Percentiles rank a stretch among this genome's conserved stretches.
Conservation (phyloP, 2,888 invertebrate genomes). For the Rhorus exstirpatorius region DNA sequence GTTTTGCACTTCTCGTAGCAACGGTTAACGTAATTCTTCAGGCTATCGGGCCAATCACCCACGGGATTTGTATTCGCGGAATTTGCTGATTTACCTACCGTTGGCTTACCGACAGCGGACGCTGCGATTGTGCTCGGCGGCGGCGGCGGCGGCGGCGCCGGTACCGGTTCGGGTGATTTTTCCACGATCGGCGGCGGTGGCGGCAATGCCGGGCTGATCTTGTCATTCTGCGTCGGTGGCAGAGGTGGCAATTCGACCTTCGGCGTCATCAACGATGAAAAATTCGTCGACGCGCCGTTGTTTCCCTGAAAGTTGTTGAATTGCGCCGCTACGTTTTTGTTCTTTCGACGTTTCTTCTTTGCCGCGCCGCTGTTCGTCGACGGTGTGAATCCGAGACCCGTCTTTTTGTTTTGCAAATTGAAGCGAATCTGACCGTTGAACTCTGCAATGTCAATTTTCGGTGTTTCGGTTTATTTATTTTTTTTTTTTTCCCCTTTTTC, state of each 20-base stretch:
- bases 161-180: slow-evolving; percentile 65
- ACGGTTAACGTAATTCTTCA: slow-evolving; percentile 95
- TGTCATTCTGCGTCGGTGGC: slow-evolving; percentile 86
- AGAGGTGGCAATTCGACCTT: slow-evolving; percentile 86
- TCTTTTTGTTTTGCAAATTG: slow-evolving; percentile 85
- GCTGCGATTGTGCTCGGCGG: neutral
- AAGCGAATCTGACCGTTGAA: slow-evolving; percentile 83
- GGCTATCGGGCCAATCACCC: slow-evolving; percentile 92
- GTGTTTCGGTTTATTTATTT: too few relatives aligned
- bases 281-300: slow-evolving; percentile 72
- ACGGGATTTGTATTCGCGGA: slow-evolving; percentile 86
- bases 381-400: slow-evolving; percentile 81
- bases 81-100: slow-evolving; percentile 77
- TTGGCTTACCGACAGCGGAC: slow-evolving; percentile 73
- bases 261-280: slow-evolving; percentile 74
- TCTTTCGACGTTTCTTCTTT: slow-evolving; percentile 93
- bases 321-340: slow-evolving; percentile 87
- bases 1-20: slow-evolving; percentile 97
- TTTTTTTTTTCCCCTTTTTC: too few relatives aligned
- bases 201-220: slow-evolving; percentile 87
- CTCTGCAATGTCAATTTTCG: slow-evolving; percentile 75
- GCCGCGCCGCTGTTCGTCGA: slow-evolving; percentile 87
- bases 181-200: slow-evolving; percentile 85
- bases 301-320: slow-evolving; percentile 85
- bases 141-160: neutral